phyloP scores from a whole-genome alignment of 2,888 invertebrate species.

The Metacarcinus magister region DNA sequence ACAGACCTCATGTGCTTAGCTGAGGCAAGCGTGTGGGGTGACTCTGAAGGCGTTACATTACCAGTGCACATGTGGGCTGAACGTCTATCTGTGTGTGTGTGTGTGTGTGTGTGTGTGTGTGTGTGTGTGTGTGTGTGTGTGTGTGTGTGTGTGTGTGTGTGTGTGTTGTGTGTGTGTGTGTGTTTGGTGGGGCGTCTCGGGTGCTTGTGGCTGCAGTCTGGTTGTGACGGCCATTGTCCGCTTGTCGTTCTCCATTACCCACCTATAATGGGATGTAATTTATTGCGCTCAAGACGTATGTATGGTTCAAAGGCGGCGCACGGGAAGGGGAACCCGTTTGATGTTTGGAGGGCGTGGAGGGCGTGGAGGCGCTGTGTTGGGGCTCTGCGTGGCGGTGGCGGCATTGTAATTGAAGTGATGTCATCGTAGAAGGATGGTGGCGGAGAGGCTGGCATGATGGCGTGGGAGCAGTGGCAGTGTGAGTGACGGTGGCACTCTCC shows the following conservation, averaged over 20 bases:
- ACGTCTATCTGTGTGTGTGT: neutral
- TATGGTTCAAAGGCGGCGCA: conserved; percentile 31
- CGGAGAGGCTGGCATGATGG: neutral
- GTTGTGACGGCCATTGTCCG: conserved; percentile 21
- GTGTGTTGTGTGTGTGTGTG: neutral
- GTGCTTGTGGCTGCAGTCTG: conserved; percentile 26
- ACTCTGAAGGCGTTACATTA: neutral
- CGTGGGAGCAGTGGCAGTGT: neutral
- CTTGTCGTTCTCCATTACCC: conserved; percentile 40
- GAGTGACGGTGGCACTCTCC: neutral
- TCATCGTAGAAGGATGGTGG: conserved; percentile 20
- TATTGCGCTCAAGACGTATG: conserved; percentile 32
- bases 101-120: conserved; percentile 3
- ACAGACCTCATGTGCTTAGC: neutral
- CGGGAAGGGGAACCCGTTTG: neutral
- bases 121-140: neutral
- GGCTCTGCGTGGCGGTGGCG: conserved; percentile 3
- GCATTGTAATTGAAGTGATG: conserved; percentile 29
- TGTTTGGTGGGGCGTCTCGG: neutral
- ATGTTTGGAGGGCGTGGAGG: conserved; percentile 42
- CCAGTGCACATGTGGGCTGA: neutral
- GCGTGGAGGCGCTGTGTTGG: neutral
- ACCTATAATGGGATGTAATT: conserved; percentile 35
- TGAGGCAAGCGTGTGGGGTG: neutral
- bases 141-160: neutral